These are phyloP conservation scores for Erethizon dorsatum DNA, from an alignment of 2,797 vertebrate genomes.

Conservation along the genomic window DNA sequence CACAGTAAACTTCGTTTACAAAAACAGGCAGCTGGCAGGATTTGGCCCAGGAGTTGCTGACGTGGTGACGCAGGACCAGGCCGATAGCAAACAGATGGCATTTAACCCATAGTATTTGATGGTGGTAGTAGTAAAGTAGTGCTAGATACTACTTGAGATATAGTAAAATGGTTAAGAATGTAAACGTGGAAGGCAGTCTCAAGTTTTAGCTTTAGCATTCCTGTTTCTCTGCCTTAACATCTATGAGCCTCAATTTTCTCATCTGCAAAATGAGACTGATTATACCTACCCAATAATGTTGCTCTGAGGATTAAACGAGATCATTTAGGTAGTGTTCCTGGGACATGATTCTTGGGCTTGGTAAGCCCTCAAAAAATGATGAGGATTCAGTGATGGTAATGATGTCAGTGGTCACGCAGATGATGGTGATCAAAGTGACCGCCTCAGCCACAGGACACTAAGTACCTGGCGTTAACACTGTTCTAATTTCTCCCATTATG, in stretches of 20 bases:
- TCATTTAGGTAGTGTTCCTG: neutral
- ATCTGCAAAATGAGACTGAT: neutral
- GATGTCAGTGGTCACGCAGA: neutral
- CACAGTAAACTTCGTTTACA: slow-evolving; percentile 29
- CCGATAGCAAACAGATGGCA: neutral
- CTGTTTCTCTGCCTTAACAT: neutral
- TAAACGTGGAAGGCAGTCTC: neutral
- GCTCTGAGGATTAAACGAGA: neutral
- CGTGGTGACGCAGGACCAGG: neutral
- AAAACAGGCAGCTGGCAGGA: neutral
- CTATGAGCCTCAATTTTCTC: slow-evolving; percentile 17
- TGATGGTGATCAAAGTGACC: neutral
- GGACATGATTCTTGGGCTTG: neutral
- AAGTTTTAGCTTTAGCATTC: neutral
- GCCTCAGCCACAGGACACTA: neutral
- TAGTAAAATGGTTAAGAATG: neutral
- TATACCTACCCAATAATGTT: neutral
- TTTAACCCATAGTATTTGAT: neutral
- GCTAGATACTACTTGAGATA: neutral
- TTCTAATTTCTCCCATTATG: neutral
- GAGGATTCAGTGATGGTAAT: neutral
- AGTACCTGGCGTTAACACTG: neutral
- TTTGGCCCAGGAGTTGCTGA: neutral
- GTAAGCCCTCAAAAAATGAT: neutral
- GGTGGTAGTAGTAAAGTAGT: neutral